Evolutionary conservation across 2,113 vertebrate genomes (phyloP).

Genomic region (Cricetomys ansorgei): DNA sequence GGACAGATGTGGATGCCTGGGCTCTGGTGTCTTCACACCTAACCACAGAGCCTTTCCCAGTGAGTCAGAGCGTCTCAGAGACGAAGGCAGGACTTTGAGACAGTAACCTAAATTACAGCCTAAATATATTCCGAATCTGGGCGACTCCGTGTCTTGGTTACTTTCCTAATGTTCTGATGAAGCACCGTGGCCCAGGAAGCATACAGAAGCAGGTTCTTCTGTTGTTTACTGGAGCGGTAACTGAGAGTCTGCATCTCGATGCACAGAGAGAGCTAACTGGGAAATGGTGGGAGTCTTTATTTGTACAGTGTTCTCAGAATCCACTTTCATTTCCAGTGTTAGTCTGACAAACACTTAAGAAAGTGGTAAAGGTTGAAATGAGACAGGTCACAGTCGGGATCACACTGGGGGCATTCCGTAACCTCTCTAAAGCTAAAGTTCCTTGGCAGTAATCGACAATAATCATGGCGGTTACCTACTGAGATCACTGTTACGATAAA

Average conservation of each 20-base stretch:
- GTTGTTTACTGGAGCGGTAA: not conserved
- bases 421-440: constrained; percentile 6
- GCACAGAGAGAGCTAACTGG: not conserved
- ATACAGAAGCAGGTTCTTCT: not conserved
- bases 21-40: not conserved
- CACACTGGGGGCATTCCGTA: not conserved
- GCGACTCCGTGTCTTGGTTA: not conserved
- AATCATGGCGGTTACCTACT: not conserved
- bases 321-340: not conserved
- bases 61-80: not conserved
- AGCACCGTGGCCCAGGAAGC: not conserved
- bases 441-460: not conserved
- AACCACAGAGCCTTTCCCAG: not conserved
- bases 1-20: not conserved
- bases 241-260: not conserved
- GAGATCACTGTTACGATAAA: not conserved
- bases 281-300: not conserved
- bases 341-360: not conserved
- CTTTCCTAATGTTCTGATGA: not conserved
- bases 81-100: not conserved
- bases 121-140: not conserved
- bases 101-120: not conserved
- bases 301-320: not conserved
- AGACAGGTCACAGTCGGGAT: not conserved
- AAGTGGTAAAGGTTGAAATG: not conserved